phyloP scores from a whole-genome alignment of 2,113 vertebrate genomes.

The Tetrao urogallus region DNA sequence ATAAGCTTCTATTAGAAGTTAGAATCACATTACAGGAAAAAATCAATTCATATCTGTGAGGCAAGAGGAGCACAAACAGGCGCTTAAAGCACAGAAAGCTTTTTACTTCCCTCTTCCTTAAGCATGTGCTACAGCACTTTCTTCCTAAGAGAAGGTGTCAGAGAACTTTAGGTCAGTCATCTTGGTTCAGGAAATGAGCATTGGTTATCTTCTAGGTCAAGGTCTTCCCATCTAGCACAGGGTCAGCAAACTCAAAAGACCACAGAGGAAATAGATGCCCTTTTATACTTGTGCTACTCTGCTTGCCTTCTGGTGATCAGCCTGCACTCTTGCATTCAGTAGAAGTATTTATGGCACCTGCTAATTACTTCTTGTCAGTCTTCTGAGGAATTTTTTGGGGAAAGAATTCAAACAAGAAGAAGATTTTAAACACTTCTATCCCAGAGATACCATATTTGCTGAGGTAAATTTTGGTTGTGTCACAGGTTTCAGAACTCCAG shows the following conservation, averaged over 20 bases:
- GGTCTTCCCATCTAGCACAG: neutral
- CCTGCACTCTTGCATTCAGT: too few relatives aligned
- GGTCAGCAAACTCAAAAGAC: neutral
- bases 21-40: neutral
- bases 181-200: neutral
- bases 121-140: neutral
- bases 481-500: neutral
- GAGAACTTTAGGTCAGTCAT: neutral
- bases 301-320: neutral
- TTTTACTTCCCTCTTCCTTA: neutral
- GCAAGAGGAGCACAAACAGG: neutral
- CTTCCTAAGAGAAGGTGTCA: neutral
- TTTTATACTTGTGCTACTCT: neutral
- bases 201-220: neutral
- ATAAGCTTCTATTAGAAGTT: neutral
- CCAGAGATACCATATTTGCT: neutral
- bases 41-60: neutral
- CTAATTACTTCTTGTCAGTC: neutral
- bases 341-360: neutral
- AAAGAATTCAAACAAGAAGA: fast-evolving
- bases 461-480: neutral
- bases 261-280: neutral
- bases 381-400: neutral
- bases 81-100: neutral
- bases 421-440: neutral